Conservation (phyloP, 2,797 vertebrate genomes). For the Meriones psammophilus region DNA sequence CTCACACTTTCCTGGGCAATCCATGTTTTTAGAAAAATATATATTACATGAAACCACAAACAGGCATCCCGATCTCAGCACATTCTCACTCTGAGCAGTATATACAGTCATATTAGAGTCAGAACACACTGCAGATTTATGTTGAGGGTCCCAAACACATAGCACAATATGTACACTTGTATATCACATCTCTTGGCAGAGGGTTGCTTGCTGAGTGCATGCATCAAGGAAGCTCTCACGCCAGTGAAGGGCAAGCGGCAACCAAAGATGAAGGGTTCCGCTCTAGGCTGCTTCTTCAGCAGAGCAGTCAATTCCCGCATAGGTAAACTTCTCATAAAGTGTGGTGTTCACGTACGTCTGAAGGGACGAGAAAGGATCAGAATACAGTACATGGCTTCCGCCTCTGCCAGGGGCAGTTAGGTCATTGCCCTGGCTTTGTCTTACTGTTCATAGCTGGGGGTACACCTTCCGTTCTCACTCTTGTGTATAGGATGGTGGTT, state of each 20-base stretch:
- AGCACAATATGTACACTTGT: constrained; percentile 72
- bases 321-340: constrained; percentile 94
- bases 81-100: constrained; percentile 81
- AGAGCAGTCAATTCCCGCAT: constrained; percentile 94
- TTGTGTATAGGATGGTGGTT: background rate
- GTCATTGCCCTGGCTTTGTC: background rate
- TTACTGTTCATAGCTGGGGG: background rate
- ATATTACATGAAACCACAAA: constrained; percentile 82
- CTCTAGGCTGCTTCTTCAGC: constrained; percentile 93
- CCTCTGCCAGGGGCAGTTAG: background rate
- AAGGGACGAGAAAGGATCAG: constrained; percentile 65
- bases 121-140: constrained; percentile 69
- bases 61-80: constrained; percentile 65
- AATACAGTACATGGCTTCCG: background rate
- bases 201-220: constrained; percentile 53
- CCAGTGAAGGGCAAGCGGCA: background rate
- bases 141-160: constrained; percentile 75
- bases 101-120: constrained; percentile 80
- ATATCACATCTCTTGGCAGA: constrained; percentile 77
- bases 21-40: constrained; percentile 82
- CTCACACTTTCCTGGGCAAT: constrained; percentile 60
- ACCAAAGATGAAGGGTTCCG: background rate
- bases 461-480: background rate
- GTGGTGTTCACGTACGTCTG: constrained; percentile 95
- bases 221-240: background rate